Base-by-base conservation (phyloP, 2,888 invertebrate genomes). In the Lagria hirta region DNA sequence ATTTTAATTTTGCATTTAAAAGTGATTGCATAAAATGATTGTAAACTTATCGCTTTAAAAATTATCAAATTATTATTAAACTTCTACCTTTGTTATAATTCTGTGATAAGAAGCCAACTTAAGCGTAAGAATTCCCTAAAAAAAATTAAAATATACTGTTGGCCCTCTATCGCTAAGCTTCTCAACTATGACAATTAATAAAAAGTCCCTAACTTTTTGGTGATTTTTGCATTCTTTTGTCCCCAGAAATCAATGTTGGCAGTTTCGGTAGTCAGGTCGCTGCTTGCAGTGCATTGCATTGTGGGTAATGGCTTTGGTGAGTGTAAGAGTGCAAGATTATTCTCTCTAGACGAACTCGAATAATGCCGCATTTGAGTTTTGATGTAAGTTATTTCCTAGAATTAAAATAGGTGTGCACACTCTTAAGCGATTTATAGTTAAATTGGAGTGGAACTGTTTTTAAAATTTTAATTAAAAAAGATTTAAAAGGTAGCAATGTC, bases 201-300 rank as follows among this genome's bases (percentile, higher is more conserved):
- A 69, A 69, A 69, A 67, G 60, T 61, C 66, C 65, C 69, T 64
- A 67, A 66, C 56, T 66, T 70, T 69, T 68, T 65, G 55, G 69
- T 68, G 69, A 57, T 66, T 69, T 69, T 64, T 57, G 54, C 36
- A 63, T 69, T 69, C 69, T 69, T 70, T 68, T 64, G 63, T 65
- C 65, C 58, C 69, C 56, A 69, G 69, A 70, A 71, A 72, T 72
- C 71, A 67, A 71, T 72, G 72, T 71, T 71, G 71, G 70, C 57
- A 69, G 60, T 49, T 53, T n/a, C n/a, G n/a, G n/a, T n/a, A n/a
- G n/a, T n/a, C n/a, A n/a, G n/a, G n/a, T n/a, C n/a, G n/a, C n/a
- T n/a, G n/a, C n/a, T n/a, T n/a, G n/a, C n/a, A n/a, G n/a, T 55
- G 62, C 61, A 59, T 50, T 59, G 67, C 61, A 66, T 65, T 61